These are phyloP conservation scores for Amphiprion ocellaris DNA, from an alignment of 2,113 vertebrate species.

Conservation along the genomic window DNA sequence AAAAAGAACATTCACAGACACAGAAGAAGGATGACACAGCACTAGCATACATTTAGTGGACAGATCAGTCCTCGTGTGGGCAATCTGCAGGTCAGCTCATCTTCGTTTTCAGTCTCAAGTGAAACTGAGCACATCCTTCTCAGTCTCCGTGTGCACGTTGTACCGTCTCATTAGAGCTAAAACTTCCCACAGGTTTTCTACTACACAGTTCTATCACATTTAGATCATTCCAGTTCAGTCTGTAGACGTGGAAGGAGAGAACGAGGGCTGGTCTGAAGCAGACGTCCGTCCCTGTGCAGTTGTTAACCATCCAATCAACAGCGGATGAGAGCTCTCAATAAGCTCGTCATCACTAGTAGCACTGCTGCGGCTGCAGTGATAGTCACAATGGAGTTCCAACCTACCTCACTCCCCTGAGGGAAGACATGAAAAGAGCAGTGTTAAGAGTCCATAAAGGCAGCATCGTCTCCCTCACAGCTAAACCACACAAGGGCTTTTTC, in stretches of 20 bases:
- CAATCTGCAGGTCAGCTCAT: slow-evolving; percentile 47
- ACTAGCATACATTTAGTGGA: slow-evolving; percentile 56
- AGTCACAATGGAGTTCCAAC: slow-evolving; percentile 81
- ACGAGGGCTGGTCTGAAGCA: slow-evolving; percentile 63
- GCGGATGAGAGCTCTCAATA: slow-evolving; percentile 78
- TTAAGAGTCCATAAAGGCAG: slow-evolving; percentile 23
- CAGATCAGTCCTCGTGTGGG: slow-evolving; percentile 40
- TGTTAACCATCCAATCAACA: slow-evolving; percentile 71
- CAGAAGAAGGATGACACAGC: slow-evolving; percentile 49
- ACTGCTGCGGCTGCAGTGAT: slow-evolving; percentile 75
- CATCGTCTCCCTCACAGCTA: neutral
- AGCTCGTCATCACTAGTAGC: slow-evolving; percentile 77
- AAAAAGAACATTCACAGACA: slow-evolving; percentile 59
- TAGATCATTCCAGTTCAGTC: slow-evolving; percentile 52
- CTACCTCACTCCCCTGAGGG: slow-evolving; percentile 75
- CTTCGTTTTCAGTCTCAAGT: slow-evolving; percentile 21
- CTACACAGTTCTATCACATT: slow-evolving; percentile 30
- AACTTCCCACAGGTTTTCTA: slow-evolving; percentile 27
- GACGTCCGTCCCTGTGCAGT: slow-evolving; percentile 57
- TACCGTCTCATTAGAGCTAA: slow-evolving; percentile 42
- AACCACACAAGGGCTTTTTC: neutral
- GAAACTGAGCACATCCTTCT: slow-evolving; percentile 28
- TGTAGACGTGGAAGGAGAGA: slow-evolving; percentile 54
- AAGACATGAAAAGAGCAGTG: slow-evolving; percentile 52
- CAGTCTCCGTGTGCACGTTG: slow-evolving; percentile 29